Percentiles rank a stretch among this genome's conserved stretches.
Conservation (phyloP, 2,113 vertebrate species). For the Tonatia bakeri region DNA sequence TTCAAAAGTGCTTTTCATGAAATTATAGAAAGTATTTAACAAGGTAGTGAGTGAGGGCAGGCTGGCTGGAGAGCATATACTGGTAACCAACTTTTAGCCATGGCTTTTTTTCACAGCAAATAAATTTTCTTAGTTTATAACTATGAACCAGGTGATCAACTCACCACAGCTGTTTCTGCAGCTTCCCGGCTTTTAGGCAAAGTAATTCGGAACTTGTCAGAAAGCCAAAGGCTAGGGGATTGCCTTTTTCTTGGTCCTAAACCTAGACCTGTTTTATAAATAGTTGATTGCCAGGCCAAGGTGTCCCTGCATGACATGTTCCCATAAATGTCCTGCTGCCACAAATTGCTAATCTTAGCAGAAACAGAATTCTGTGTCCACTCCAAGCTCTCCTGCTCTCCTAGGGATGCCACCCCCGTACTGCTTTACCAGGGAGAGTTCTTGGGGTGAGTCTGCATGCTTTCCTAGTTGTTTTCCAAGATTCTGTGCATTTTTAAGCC, state of each 20-base stretch:
- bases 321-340: neutral
- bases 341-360: conserved; percentile 28
- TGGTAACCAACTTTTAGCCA: neutral
- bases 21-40: neutral
- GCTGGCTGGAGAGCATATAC: neutral
- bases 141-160: neutral
- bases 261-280: conserved; percentile 53
- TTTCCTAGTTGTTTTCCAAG: neutral
- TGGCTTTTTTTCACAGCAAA: neutral
- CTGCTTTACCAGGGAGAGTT: neutral
- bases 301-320: conserved; percentile 64
- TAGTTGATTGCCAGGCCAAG: conserved; percentile 48
- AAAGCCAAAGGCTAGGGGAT: neutral
- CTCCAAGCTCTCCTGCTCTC: neutral
- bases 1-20: conserved; percentile 46
- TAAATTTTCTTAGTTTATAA: neutral
- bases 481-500: neutral
- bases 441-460: neutral
- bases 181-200: neutral
- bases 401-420: neutral
- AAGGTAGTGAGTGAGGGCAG: neutral
- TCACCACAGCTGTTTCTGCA: neutral
- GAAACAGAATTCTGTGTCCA: conserved; percentile 31
- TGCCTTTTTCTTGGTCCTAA: conserved; percentile 41
- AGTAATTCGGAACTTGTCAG: conserved; percentile 22